phyloP scores from a whole-genome alignment of 2,888 invertebrate species.

The Bhutanitis thaidina region DNA sequence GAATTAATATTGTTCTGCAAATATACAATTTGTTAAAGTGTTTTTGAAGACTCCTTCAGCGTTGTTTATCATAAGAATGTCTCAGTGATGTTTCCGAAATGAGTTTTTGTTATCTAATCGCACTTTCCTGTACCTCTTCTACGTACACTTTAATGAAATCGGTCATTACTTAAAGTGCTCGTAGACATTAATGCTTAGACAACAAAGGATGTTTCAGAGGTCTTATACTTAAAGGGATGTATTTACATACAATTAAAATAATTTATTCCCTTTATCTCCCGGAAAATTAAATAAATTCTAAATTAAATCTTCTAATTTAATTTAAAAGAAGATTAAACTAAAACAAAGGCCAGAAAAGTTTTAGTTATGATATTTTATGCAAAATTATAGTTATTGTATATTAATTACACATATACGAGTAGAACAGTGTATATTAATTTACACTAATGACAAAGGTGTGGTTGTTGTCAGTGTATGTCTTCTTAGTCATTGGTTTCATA shows the following conservation, averaged over 20 bases:
- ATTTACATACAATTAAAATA: constrained; percentile 15
- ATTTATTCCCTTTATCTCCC: background rate
- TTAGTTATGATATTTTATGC: no score
- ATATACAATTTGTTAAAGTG: constrained; percentile 23
- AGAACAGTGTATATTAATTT: no score
- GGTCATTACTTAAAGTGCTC: constrained; percentile 67
- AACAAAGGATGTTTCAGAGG: constrained; percentile 36
- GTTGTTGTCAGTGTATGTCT: no score
- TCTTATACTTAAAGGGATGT: constrained; percentile 21
- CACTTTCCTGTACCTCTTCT: constrained; percentile 40
- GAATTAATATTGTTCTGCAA: constrained; percentile 10
- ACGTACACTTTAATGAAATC: constrained; percentile 65
- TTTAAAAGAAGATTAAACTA: no score
- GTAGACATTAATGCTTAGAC: constrained; percentile 45
- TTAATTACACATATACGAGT: no score
- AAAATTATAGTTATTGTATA: no score
- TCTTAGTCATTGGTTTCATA: no score
- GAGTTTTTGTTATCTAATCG: constrained; percentile 52
- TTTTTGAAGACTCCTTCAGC: constrained; percentile 23
- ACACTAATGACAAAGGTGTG: no score
- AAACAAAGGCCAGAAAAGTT: no score
- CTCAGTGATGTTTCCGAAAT: constrained; percentile 39
- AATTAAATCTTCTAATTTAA: background rate
- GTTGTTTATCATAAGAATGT: constrained; percentile 39
- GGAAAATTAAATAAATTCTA: background rate